Conservation (phyloP, 2,888 invertebrate genomes). For the Homarus gammarus region DNA sequence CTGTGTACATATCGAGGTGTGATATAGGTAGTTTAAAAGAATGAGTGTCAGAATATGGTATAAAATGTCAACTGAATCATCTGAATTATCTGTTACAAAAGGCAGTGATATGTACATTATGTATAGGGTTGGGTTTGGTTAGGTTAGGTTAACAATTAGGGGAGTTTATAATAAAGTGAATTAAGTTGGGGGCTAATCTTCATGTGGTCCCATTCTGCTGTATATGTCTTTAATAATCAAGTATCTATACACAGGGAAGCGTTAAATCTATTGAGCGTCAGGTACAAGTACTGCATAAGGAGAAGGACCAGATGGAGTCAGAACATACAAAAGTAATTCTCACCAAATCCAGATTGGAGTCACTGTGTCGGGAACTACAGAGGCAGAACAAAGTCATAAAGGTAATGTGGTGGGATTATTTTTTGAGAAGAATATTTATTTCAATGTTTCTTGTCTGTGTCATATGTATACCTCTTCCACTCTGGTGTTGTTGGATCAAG, state of each 20-base stretch:
- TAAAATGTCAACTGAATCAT: no score
- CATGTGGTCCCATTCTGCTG: no score
- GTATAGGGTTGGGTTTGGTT: not conserved
- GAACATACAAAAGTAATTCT: conserved; percentile 91
- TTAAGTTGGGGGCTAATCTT: no score
- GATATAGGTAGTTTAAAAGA: no score
- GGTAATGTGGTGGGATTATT: conserved; percentile 81
- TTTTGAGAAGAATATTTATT: no score
- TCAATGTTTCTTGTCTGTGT: no score
- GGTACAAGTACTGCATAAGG: conserved; percentile 83
- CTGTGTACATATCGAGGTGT: no score
- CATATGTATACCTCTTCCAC: no score
- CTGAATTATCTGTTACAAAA: no score
- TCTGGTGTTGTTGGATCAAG: no score
- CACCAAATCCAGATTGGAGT: conserved; percentile 91
- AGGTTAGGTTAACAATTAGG: not conserved
- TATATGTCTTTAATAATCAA: no score
- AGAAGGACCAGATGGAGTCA: conserved; percentile 89
- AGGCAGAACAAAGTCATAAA: conserved; percentile 94
- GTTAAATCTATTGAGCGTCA: conserved; percentile 80
- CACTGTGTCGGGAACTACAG: conserved; percentile 94
- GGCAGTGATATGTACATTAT: not conserved
- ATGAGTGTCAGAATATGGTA: no score
- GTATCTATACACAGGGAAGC: conserved; percentile 12
- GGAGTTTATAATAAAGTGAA: not conserved